Base-by-base conservation (phyloP, 2,888 invertebrate genomes). In the Melitaea athalia region DNA sequence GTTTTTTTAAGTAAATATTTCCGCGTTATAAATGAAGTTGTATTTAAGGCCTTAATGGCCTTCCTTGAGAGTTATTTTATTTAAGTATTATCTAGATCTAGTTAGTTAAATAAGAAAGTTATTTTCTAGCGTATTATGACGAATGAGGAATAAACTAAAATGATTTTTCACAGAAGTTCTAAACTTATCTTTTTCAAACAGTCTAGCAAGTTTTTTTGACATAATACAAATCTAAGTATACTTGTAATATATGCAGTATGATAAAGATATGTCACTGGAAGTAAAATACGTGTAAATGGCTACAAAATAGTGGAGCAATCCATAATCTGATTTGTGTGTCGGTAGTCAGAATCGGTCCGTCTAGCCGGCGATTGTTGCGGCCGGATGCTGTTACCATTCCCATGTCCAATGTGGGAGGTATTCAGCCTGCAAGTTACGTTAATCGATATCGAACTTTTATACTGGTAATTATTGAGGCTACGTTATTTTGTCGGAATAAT, bases 301-400 rank as follows among this genome's bases (percentile, higher is more conserved):
- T 52, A 11, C 24, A 24, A 12, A 52, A 52, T 52, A 15, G 15
- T 50, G 12, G 24, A 52, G 5, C 24, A 52, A 24, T 52, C 24
- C 52, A 24, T 33, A n/a, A n/a, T 55, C 33, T 33, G 33, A 55
- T 55, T 55, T 14, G 59, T 53, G 50, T 66, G 31, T 65, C 65
- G 59, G 15, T 59, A 31, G 45, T 52, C n/a, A 59, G 45, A 53
- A 43, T 38, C 52, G 59, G 31, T 53, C 8, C 33, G 53, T 31
- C 5, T 55, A 12, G 31, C 69, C 59, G 70, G 73, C 84, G 84
- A 87, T 87, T 87, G 87, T 86, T 86, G 87, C 78, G 89, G 86
- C 86, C 88, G 88, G 89, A 89, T 78, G 85, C 86, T 78, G 78
- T 80, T 74, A 83, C 85, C 87, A 85, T 88, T 88, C 85, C 89